phyloP scores from a whole-genome alignment of 2,888 invertebrate genomes.

The Ashinkailepas kermadecensis region DNA sequence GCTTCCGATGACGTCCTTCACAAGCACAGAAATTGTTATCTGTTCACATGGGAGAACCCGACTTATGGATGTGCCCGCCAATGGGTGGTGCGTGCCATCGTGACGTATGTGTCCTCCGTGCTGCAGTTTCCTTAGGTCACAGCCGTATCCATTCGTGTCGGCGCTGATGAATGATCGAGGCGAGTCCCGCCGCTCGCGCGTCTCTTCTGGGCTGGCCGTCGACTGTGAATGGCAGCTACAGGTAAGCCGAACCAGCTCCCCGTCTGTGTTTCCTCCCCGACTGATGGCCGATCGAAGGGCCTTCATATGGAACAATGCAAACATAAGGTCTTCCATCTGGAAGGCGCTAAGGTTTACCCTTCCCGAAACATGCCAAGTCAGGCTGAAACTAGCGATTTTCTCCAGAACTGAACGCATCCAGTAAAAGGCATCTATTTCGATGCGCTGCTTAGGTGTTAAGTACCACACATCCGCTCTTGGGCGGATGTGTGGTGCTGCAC shows the following conservation, averaged over 20 bases:
- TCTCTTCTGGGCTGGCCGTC: neutral
- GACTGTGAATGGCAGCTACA: conserved; percentile 16
- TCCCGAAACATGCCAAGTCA: no score
- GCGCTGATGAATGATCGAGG: neutral
- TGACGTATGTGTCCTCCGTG: neutral
- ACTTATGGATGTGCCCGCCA: neutral
- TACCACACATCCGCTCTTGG: no score
- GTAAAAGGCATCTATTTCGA: no score
- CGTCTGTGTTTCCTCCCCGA: no score
- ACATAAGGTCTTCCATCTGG: no score
- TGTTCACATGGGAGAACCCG: neutral
- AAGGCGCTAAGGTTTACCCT: no score
- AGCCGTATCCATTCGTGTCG: conserved; percentile 11
- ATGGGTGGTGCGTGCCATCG: neutral
- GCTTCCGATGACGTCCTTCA: neutral
- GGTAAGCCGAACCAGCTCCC: neutral
- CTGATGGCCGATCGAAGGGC: no score
- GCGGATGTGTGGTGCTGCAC: no score
- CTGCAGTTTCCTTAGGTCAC: neutral
- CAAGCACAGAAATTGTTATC: accelerated
- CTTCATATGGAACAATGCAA: no score
- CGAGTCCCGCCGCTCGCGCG: neutral
- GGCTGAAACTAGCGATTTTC: no score
- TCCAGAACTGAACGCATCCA: no score
- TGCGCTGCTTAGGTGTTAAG: no score